Evolutionary conservation across 1,140 invertebrate species (phyloP).

Genomic region (Ceratosolen solmsi): DNA sequence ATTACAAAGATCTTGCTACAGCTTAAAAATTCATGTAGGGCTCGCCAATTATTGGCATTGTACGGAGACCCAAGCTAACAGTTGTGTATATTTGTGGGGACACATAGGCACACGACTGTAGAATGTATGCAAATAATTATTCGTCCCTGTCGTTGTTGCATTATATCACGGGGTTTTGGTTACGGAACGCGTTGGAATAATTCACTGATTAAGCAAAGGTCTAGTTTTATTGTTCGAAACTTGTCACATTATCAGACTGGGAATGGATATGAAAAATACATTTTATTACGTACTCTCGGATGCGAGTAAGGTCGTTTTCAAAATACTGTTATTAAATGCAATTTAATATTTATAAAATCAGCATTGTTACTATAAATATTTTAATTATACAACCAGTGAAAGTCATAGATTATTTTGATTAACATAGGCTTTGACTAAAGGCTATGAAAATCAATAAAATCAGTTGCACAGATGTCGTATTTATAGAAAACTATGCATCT

Average conservation of each 20-base stretch:
- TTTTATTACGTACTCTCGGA: neutral
- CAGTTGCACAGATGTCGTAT: no score
- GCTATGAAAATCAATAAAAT: no score
- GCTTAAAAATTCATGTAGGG: neutral
- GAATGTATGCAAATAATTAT: conserved; percentile 17
- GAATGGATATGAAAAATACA: neutral
- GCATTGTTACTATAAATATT: neutral
- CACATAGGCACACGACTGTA: neutral
- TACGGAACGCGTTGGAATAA: neutral
- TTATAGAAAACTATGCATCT: no score
- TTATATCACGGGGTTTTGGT: neutral
- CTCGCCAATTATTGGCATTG: conserved; percentile 27
- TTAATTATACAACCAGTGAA: neutral
- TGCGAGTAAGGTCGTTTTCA: neutral
- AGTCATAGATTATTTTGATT: no score
- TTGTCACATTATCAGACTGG: neutral
- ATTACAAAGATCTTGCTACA: neutral
- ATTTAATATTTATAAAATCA: neutral
- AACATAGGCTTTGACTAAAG: no score
- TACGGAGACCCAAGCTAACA: neutral
- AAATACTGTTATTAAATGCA: neutral
- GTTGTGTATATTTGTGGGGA: neutral
- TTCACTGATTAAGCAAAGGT: conserved; percentile 9
- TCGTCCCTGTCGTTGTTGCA: neutral
- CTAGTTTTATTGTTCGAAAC: conserved; percentile 25